These are phyloP conservation scores for Hipparchia semele DNA, from an alignment of 2,888 invertebrate genomes.

Conservation along the genomic window DNA sequence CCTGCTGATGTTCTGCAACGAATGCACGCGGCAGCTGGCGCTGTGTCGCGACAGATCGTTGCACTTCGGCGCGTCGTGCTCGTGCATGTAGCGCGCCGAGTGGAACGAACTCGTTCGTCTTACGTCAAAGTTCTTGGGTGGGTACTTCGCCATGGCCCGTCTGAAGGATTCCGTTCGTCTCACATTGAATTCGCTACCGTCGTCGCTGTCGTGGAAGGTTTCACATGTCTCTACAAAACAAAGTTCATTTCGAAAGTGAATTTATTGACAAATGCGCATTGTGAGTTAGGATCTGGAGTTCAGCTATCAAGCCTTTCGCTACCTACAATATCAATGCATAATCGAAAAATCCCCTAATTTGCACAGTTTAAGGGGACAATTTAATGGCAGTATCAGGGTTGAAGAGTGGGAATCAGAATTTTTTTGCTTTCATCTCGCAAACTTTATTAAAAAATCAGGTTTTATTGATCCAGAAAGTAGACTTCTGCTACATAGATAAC, in stretches of 20 bases:
- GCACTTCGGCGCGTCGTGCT: conserved; percentile 52
- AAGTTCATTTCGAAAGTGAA: neutral
- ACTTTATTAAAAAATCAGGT: too few relatives aligned
- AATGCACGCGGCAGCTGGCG: conserved; percentile 67
- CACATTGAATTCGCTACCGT: conserved; percentile 73
- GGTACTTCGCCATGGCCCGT: conserved; percentile 58
- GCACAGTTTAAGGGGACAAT: too few relatives aligned
- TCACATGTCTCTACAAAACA: conserved; percentile 53
- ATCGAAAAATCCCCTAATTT: too few relatives aligned
- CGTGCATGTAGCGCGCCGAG: conserved; percentile 66
- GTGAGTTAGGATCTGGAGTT: too few relatives aligned
- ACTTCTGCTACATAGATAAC: too few relatives aligned
- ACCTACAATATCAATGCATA: too few relatives aligned
- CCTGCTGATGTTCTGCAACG: conserved; percentile 70
- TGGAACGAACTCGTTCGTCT: conserved; percentile 71
- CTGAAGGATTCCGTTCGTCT: conserved; percentile 72
- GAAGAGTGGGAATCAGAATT: too few relatives aligned
- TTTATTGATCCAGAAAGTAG: too few relatives aligned
- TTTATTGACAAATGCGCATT: neutral
- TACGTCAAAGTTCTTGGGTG: conserved; percentile 67
- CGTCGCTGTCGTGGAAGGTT: conserved; percentile 74
- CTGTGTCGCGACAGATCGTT: conserved; percentile 57
- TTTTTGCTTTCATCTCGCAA: too few relatives aligned
- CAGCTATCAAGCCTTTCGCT: too few relatives aligned
- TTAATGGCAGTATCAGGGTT: too few relatives aligned